Conservation (phyloP, 1,140 invertebrate species). For the Cardiocondyla obscurior region DNA sequence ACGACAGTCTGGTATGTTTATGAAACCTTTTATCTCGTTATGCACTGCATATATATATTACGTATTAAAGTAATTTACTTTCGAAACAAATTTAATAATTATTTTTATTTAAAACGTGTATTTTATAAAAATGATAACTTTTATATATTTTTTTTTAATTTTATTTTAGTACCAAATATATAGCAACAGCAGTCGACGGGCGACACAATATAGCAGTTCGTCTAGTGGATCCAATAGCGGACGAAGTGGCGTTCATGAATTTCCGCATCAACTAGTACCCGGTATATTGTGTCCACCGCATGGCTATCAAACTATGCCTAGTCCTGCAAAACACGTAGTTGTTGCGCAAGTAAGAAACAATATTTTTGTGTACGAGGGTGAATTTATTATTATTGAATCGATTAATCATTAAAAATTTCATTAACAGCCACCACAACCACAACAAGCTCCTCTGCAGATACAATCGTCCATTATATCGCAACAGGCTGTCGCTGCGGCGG, state of each 20-base stretch:
- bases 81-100: not conserved
- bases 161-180: conserved; percentile 93
- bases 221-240: conserved; percentile 81
- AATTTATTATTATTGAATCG: not conserved
- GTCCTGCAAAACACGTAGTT: conserved; percentile 94
- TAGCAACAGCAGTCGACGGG: conserved; percentile 88
- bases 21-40: not conserved
- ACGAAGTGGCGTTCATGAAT: conserved; percentile 85
- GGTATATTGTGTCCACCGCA: conserved; percentile 94
- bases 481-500: conserved; percentile 85
- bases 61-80: not conserved
- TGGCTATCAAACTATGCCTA: conserved; percentile 93
- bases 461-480: conserved; percentile 89
- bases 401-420: conserved; percentile 9
- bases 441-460: conserved; percentile 85
- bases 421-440: conserved; percentile 79
- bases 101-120: not conserved
- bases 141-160: conserved; percentile 28
- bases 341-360: conserved; percentile 86
- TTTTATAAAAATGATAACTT: conserved; percentile 17
- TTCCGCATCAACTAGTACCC: conserved; percentile 94
- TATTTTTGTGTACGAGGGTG: not conserved
- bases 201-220: conserved; percentile 85
- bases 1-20: conserved; percentile 86
- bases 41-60: not conserved